These are phyloP conservation scores for Cactoblastis cactorum DNA, from an alignment of 2,888 invertebrate species.

Conservation along the genomic window DNA sequence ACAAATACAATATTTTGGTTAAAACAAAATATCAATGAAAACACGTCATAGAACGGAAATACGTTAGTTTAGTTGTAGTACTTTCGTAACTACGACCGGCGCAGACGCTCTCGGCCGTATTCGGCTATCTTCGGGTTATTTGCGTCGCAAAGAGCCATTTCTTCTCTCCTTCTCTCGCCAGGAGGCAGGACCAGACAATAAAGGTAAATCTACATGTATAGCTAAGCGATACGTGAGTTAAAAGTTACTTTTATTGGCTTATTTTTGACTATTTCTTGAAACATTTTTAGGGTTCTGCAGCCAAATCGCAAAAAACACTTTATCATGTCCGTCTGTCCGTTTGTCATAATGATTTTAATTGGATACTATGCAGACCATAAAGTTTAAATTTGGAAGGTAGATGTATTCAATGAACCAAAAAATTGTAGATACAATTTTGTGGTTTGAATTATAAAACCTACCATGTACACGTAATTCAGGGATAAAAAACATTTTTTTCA, in stretches of 20 bases:
- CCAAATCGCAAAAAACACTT: no score
- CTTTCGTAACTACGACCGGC: constrained; percentile 48
- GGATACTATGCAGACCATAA: no score
- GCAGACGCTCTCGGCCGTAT: constrained; percentile 49
- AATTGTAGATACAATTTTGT: no score
- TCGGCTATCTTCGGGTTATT: constrained; percentile 45
- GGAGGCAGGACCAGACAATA: constrained; percentile 20
- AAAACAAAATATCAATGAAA: constrained; percentile 68
- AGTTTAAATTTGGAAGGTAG: no score
- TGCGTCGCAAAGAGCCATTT: constrained; percentile 30
- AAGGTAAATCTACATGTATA: background rate
- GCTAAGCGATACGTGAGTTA: background rate
- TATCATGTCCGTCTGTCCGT: no score
- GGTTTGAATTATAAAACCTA: no score
- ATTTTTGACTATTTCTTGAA: no score
- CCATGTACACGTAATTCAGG: no score
- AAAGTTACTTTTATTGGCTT: background rate
- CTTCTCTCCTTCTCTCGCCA: constrained; percentile 46
- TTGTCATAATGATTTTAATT: no score
- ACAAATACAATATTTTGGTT: constrained; percentile 33
- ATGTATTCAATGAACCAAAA: no score
- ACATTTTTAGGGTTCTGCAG: no score
- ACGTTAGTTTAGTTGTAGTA: constrained; percentile 34
- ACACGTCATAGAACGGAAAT: constrained; percentile 55
- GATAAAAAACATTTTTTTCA: no score